phyloP scores from a whole-genome alignment of 2,888 invertebrate species.

The Biston stratarius region DNA sequence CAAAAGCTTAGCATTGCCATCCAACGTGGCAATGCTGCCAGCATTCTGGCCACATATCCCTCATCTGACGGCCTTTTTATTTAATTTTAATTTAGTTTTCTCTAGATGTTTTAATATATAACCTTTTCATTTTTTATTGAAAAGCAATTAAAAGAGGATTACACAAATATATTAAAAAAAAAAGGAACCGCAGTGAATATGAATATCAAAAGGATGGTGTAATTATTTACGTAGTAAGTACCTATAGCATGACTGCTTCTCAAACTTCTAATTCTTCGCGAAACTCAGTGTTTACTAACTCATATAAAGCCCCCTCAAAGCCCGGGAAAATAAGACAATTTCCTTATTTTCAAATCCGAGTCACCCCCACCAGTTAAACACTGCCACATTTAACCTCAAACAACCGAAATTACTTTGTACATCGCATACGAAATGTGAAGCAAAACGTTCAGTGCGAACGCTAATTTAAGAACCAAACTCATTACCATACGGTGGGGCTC shows the following conservation, averaged over 20 bases:
- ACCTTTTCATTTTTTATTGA: too few relatives aligned
- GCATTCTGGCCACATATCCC: too few relatives aligned
- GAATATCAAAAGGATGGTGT: too few relatives aligned
- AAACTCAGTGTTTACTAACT: slow-evolving; percentile 7
- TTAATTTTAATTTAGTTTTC: too few relatives aligned
- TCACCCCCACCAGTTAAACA: slow-evolving; percentile 17
- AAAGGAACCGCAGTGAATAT: too few relatives aligned
- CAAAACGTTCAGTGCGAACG: slow-evolving; percentile 20
- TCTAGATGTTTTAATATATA: too few relatives aligned
- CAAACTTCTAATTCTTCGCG: background rate
- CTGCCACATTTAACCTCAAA: slow-evolving; percentile 24
- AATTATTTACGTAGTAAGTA: background rate
- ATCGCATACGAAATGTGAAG: slow-evolving; percentile 24
- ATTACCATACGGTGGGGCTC: slow-evolving; percentile 19
- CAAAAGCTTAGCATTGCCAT: too few relatives aligned
- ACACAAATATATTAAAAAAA: too few relatives aligned
- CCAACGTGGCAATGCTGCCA: too few relatives aligned
- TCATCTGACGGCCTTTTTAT: too few relatives aligned
- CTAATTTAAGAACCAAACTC: slow-evolving; percentile 34
- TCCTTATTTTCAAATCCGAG: slow-evolving; percentile 17
- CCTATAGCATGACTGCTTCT: background rate
- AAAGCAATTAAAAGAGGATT: too few relatives aligned
- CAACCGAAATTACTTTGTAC: slow-evolving; percentile 27
- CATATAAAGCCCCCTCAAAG: slow-evolving; percentile 5
- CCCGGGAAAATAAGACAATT: slow-evolving; percentile 6